Evolutionary conservation across 2,888 invertebrate genomes (phyloP).

Genomic region (Stenolophus ochropezus): DNA sequence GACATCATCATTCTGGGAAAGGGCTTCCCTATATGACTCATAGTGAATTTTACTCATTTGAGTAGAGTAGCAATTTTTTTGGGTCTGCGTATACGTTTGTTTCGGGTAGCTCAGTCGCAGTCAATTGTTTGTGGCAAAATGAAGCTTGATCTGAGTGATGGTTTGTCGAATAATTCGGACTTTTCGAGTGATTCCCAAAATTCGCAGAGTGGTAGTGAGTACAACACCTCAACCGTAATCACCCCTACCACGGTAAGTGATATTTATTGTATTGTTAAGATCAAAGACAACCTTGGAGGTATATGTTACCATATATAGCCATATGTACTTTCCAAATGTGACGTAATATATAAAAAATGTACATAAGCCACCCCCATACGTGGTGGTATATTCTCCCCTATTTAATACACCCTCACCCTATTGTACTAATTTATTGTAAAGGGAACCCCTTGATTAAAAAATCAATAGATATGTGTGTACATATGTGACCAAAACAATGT

Average conservation of each 20-base stretch:
- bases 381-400: not conserved
- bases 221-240: conserved; percentile 68
- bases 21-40: conserved; percentile 72
- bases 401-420: not conserved
- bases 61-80: conserved; percentile 55
- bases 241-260: conserved; percentile 69
- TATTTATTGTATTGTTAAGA: conserved; percentile 17
- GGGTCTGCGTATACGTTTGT: conserved; percentile 36
- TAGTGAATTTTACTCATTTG: conserved; percentile 66
- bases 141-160: conserved; percentile 72
- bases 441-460: not conserved
- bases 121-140: conserved; percentile 64
- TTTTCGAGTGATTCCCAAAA: conserved; percentile 72
- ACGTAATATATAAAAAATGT: conserved; percentile 30
- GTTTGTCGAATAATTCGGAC: conserved; percentile 72
- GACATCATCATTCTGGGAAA: conserved; percentile 72
- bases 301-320: conserved; percentile 52
- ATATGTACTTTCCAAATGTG: conserved; percentile 39
- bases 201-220: conserved; percentile 71
- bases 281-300: conserved; percentile 25
- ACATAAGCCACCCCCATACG: not conserved
- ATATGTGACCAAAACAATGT: not conserved
- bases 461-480: not conserved
- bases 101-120: not conserved
- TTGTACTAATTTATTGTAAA: not conserved